Evolutionary conservation across 2,113 vertebrate species (phyloP).

Genomic region (Entelurus aequoreus): DNA sequence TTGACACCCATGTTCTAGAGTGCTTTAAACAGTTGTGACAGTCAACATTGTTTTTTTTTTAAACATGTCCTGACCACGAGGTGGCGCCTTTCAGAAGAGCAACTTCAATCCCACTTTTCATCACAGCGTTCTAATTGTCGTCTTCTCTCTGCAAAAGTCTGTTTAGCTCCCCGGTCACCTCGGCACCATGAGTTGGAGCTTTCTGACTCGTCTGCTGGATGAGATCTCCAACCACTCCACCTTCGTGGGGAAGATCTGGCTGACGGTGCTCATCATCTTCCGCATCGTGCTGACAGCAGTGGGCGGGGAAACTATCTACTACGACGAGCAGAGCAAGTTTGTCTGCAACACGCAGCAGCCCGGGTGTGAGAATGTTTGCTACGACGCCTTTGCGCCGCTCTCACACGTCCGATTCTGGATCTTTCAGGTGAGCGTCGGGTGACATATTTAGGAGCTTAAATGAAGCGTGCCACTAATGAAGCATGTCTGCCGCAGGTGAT

Average conservation of each 20-base stretch:
- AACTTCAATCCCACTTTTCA: no score
- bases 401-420: slow-evolving; percentile 87
- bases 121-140: not conserved
- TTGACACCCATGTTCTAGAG: no score
- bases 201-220: slow-evolving; percentile 82
- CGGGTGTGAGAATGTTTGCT: slow-evolving; percentile 87
- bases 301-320: slow-evolving; percentile 87
- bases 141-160: slow-evolving; percentile 18
- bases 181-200: slow-evolving; percentile 87
- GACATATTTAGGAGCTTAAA: not conserved
- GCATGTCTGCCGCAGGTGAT: slow-evolving; percentile 67
- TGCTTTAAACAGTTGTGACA: no score
- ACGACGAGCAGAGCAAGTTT: slow-evolving; percentile 88
- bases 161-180: slow-evolving; percentile 34
- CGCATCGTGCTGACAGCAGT: slow-evolving; percentile 85
- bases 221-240: slow-evolving; percentile 92
- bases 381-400: slow-evolving; percentile 80
- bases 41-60: no score
- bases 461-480: not conserved
- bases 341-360: slow-evolving; percentile 86
- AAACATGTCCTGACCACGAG: no score
- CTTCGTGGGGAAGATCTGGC: slow-evolving; percentile 88
- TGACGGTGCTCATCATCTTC: slow-evolving; percentile 83
- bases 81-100: no score
- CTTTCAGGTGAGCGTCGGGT: slow-evolving; percentile 70